Percentiles rank a stretch among this genome's conserved stretches.
phyloP scores from a whole-genome alignment of 1,140 invertebrate species.

The Trichonephila clavipes region DNA sequence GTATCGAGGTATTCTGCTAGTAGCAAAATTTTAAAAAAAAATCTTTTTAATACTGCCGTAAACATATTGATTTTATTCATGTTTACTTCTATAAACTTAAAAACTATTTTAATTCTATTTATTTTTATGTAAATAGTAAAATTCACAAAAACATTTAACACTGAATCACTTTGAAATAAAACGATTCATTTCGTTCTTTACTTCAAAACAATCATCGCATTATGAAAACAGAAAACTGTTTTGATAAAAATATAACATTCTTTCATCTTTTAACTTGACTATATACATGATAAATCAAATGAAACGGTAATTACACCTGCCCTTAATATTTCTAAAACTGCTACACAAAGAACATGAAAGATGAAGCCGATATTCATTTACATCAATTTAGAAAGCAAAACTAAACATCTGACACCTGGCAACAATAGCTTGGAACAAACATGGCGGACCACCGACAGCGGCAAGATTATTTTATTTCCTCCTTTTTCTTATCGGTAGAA shows the following conservation, averaged over 20 bases:
- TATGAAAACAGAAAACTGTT: no score
- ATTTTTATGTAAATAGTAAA: no score
- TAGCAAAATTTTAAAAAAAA: no score
- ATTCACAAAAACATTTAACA: no score
- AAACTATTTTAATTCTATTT: no score
- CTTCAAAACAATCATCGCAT: no score
- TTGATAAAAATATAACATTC: background rate
- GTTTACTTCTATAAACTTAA: no score
- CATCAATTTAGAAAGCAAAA: background rate
- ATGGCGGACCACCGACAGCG: constrained; percentile 54
- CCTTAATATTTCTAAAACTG: background rate
- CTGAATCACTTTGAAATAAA: no score
- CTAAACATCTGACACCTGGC: constrained; percentile 24
- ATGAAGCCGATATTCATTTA: background rate
- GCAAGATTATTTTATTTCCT: constrained; percentile 39
- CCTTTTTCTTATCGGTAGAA: constrained; percentile 67
- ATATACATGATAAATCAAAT: background rate
- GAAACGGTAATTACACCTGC: background rate
- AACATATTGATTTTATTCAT: no score
- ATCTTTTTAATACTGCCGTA: no score
- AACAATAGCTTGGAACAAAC: constrained; percentile 31
- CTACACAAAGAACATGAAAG: background rate
- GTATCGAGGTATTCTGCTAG: no score
- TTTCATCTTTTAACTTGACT: background rate
- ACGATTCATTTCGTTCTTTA: no score